A percentile compares a stretch with the other conserved stretches of the same genome.
These are phyloP conservation scores for Chromoteleia sp. DNA, from an alignment of 2,888 invertebrate species.

Conservation along the genomic window DNA sequence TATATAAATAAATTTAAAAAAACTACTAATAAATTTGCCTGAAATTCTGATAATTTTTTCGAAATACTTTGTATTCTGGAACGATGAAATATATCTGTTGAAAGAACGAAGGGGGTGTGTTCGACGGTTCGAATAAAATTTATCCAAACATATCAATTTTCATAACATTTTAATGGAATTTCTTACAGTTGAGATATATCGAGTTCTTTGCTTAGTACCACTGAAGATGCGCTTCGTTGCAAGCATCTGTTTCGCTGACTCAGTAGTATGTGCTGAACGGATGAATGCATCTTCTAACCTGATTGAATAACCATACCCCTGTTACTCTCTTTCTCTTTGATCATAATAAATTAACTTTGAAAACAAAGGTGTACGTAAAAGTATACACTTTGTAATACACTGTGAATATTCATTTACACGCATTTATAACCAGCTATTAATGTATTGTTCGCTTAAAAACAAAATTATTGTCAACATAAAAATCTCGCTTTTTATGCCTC, in stretches of 20 bases:
- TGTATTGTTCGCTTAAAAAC: background rate
- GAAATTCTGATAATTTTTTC: background rate
- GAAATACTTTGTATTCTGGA: background rate
- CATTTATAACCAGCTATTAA: conserved; percentile 10
- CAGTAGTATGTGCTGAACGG: conserved; percentile 30
- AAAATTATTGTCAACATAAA: background rate
- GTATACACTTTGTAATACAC: background rate
- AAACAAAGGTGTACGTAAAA: conserved; percentile 32
- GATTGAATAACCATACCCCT: conserved; percentile 48
- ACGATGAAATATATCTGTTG: background rate
- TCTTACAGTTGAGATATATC: conserved; percentile 27
- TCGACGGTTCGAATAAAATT: conserved; percentile 10
- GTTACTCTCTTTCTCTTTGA: conserved; percentile 58
- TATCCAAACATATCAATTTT: conserved; percentile 50
- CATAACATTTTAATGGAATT: conserved; percentile 58
- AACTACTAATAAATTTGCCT: too few relatives aligned
- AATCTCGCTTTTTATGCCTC: background rate
- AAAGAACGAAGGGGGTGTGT: background rate
- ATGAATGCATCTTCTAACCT: conserved; percentile 45
- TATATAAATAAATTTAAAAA: too few relatives aligned
- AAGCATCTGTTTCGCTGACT: conserved; percentile 59
- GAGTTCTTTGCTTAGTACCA: conserved; percentile 25
- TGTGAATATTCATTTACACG: conserved; percentile 30
- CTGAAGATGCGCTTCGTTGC: conserved; percentile 34
- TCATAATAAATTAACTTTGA: conserved; percentile 54